phyloP scores from a whole-genome alignment of 2,113 vertebrate species.

The Dipodomys spectabilis region DNA sequence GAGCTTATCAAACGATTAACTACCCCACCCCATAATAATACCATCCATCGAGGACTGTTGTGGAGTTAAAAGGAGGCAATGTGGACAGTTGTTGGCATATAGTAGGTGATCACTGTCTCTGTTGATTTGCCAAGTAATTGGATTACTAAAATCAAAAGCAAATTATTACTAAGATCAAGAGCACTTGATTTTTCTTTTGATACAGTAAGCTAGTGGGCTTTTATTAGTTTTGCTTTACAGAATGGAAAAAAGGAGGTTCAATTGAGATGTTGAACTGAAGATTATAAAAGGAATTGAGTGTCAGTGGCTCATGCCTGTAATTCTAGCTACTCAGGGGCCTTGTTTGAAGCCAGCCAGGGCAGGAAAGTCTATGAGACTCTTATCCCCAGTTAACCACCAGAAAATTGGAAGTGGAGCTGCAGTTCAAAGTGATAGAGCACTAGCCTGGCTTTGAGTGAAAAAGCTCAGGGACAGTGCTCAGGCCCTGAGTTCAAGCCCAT shows the following conservation, averaged over 20 bases:
- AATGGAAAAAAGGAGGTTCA: neutral
- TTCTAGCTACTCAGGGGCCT: too few species aligned
- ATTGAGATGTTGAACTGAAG: too few species aligned
- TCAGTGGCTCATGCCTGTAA: too few species aligned
- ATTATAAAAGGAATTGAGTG: too few species aligned
- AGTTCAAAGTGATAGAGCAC: too few species aligned
- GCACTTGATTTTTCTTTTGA: neutral
- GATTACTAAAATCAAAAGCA: constrained; percentile 17
- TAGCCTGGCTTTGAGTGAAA: too few species aligned
- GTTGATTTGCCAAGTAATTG: neutral
- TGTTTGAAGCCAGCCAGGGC: too few species aligned
- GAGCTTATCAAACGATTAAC: constrained; percentile 35
- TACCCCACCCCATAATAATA: neutral
- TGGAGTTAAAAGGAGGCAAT: neutral
- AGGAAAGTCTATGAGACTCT: too few species aligned
- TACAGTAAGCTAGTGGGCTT: neutral
- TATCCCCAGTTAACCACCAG: too few species aligned
- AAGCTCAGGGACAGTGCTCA: too few species aligned
- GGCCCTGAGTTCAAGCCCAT: too few species aligned
- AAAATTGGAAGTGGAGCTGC: too few species aligned
- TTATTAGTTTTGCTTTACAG: neutral
- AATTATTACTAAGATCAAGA: neutral
- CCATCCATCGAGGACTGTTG: neutral
- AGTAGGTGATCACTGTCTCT: neutral
- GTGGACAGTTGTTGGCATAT: constrained; percentile 1